These are phyloP conservation scores for Solenopsis invicta DNA, from an alignment of 1,140 invertebrate genomes.

Conservation along the genomic window DNA sequence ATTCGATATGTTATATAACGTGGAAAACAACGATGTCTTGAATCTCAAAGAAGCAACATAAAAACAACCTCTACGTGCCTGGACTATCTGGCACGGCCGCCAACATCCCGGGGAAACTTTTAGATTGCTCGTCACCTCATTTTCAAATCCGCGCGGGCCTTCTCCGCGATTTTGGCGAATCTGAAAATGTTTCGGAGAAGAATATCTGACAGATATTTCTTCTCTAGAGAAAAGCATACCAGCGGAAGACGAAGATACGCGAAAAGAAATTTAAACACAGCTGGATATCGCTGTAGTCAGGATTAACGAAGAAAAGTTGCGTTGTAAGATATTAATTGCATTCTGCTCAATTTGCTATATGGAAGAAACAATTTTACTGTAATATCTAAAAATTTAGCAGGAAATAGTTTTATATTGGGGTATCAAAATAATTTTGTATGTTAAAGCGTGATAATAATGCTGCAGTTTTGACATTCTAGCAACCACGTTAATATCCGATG, in stretches of 20 bases:
- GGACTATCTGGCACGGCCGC: conserved; percentile 7
- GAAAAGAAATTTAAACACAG: background rate
- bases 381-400: too few relatives aligned
- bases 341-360: background rate
- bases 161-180: conserved; percentile 9
- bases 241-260: conserved; percentile 1
- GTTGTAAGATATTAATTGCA: background rate
- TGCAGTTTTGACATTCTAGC: too few relatives aligned
- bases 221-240: conserved; percentile 22
- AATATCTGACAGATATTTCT: conserved; percentile 40
- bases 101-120: conserved; percentile 42
- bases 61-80: conserved; percentile 12
- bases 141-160: conserved; percentile 48
- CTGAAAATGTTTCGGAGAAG: background rate
- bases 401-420: too few relatives aligned
- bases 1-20: conserved; percentile 11
- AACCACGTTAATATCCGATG: too few relatives aligned
- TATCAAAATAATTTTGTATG: too few relatives aligned
- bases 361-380: too few relatives aligned
- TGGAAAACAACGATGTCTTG: conserved; percentile 21
- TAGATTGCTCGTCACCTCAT: conserved; percentile 64
- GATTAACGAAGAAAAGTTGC: background rate
- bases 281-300: background rate
- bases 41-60: conserved; percentile 9
- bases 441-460: too few relatives aligned